Evolutionary conservation across 2,888 invertebrate genomes (phyloP), one percentile per base, ranked within the genome.

Genomic region (Odontothrips loti): DNA sequence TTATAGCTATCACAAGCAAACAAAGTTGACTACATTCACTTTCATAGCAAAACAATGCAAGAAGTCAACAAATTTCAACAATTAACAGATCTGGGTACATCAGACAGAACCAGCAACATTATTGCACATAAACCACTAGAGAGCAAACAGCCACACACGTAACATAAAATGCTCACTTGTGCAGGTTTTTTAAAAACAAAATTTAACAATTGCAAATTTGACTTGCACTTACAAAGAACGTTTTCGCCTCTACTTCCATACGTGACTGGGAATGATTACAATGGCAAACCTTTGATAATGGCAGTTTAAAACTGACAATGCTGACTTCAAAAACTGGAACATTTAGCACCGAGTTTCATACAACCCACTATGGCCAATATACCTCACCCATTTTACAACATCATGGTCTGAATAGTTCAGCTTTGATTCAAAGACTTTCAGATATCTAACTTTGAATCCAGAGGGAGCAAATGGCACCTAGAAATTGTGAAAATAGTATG

Each of bases 381-480:
- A 99, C 48, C 99, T 92, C 84, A 99, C 99, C 99, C 99, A 99
- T 93, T 99, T 99, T 87, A 99, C 99, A 84, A 99, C 99, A 88
- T 99, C 99, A 86, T 99, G 99, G 89, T 99, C 99, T 1, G 98
- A 99, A 89, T 99, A 99, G 90, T 99, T 99, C 85, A 99, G 91
- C 88, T 99, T 99, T 0, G 99, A 96, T 89, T 99, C 99, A 86
- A 99, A 99, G 83, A 99, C 99, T 88, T 99, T 99, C 86, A 99
- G 89, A 88, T 99, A 99, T 75, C 99, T 95, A 82, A 99, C 99
- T 91, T 99, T 99, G 88, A 99, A 98, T 0, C 99, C 99, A 80
- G 99, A 99, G 9, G 99, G 99, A 15, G 99, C 99, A 88, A 99
- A 99, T 4, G 99, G 99, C 84, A 99, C 99, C 91, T 92, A 86